Evolutionary conservation across 1,140 invertebrate species (phyloP), one percentile per base, ranked within the genome.

Genomic region (Neodiprion lecontei): DNA sequence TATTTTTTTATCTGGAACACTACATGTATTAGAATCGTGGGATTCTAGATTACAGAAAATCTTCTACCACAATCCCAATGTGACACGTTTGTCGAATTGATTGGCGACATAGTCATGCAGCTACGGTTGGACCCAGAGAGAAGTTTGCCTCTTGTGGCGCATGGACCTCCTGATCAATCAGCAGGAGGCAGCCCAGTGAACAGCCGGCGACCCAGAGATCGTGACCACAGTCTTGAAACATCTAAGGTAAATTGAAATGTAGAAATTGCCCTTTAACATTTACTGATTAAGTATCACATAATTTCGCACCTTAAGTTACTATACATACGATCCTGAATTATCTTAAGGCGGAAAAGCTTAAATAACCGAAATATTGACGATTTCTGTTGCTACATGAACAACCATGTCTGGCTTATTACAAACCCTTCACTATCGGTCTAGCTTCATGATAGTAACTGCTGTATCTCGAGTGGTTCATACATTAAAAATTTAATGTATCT

Each of bases 61-160:
- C 88, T 97, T 66, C 88, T 98, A 21, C 93, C 95, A 1, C 94
- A 94, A 80, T 92, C 93, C 76, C 96, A 97, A 83, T 92, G 92
- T 74, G 92, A 93, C 48, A 91, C 94, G 11, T 94, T 98, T 80
- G 92, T 93, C 72, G 94, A 96, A 81, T 91, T 96, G 83, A 92
- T 98, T 70, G 91, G 94, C 80, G 95, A 97, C 82, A 94, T 98
- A 73, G 94, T 97, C 48, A 90, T 91, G 40, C 95, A 97, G 87
- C 89, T 98, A 75, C 92, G 93, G 80, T 91, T 94, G 77, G 92
- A 95, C 86, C 96, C 96, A 23, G 90, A 91, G 50, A 90, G 91
- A 79, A 90, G 94, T 73, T 92, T 94, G 40, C 92, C 94, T 67
- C 88, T 93, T 74, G 90, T 90, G 48, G 86, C 88, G 23, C 86